Evolutionary conservation across 2,888 invertebrate genomes (phyloP).

Genomic region (Eilema depressum): DNA sequence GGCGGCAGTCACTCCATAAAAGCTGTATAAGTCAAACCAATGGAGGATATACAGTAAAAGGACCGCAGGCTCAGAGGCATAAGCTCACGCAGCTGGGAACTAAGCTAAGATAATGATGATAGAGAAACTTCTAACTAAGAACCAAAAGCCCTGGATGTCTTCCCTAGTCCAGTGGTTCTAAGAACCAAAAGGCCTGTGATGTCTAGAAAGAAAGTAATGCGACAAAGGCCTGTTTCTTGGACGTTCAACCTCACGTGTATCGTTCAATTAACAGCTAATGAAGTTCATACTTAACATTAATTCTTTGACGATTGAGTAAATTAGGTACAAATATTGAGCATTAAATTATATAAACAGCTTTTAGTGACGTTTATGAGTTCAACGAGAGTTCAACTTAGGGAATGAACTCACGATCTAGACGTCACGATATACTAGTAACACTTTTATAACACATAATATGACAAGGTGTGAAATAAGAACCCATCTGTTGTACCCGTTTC

Average conservation of each 20-base stretch:
- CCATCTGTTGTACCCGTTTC: background rate
- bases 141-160: background rate
- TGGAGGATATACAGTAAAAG: no score
- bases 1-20: no score
- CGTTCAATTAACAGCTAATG: slow-evolving; percentile 4
- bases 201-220: background rate
- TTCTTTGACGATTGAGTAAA: slow-evolving; percentile 4
- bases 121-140: background rate
- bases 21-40: no score
- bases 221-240: background rate
- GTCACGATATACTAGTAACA: background rate
- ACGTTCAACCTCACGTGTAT: slow-evolving; percentile 4
- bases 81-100: no score
- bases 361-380: slow-evolving; percentile 1
- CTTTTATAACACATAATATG: background rate
- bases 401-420: background rate
- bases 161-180: background rate
- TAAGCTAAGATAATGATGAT: no score
- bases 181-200: background rate
- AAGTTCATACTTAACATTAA: slow-evolving; percentile 6
- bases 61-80: no score
- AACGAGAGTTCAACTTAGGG: background rate
- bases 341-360: slow-evolving; percentile 2
- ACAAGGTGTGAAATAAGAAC: background rate
- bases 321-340: background rate